phyloP scores from a whole-genome alignment of 1,140 invertebrate species.

The Vollenhovia emeryi region DNA sequence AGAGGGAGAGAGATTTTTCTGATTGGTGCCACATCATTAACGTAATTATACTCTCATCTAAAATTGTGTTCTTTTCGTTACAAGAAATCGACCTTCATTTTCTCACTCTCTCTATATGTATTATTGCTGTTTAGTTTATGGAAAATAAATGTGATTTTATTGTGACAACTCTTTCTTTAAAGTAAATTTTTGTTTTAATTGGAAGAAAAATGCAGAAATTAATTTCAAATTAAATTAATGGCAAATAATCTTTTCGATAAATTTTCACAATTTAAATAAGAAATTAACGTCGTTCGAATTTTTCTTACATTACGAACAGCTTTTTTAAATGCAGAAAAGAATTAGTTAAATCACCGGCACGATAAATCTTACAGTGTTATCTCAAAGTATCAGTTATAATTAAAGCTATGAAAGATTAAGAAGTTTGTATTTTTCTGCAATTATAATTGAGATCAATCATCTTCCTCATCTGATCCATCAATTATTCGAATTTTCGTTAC shows the following conservation, averaged over 20 bases:
- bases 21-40: conserved; percentile 38
- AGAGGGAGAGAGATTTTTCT: too few relatives aligned
- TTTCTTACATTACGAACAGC: not conserved
- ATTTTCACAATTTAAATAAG: not conserved
- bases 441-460: not conserved
- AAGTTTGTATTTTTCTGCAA: not conserved
- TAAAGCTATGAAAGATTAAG: not conserved
- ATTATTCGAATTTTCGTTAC: not conserved
- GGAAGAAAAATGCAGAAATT: not conserved
- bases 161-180: too few relatives aligned
- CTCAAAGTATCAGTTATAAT: not conserved
- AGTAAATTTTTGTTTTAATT: too few relatives aligned
- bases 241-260: not conserved
- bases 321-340: not conserved
- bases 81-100: not conserved
- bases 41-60: not conserved
- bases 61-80: not conserved
- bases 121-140: not conserved
- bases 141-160: not conserved
- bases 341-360: not conserved
- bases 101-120: not conserved
- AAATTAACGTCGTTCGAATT: not conserved
- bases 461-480: not conserved
- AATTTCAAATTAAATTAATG: not conserved
- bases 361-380: not conserved